Evolutionary conservation across 2,888 invertebrate genomes (phyloP).

Genomic region (Netelia virgata): DNA sequence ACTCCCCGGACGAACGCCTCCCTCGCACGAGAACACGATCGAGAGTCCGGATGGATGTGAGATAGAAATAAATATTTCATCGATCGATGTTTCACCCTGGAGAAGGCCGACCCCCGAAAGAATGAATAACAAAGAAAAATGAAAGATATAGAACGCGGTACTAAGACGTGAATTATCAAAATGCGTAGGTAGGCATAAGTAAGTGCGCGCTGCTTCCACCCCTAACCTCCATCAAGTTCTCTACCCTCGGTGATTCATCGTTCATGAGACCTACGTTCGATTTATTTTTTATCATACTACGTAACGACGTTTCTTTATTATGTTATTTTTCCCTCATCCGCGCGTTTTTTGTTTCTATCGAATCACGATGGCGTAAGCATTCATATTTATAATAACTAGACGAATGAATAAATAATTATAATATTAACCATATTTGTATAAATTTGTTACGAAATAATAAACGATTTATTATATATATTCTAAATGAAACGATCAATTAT

Average conservation of each 20-base stretch:
- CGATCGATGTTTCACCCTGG: conserved; percentile 39
- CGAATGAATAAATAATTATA: too few relatives aligned
- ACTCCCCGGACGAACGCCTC: conserved; percentile 71
- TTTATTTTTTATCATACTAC: too few relatives aligned
- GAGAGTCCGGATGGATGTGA: conserved; percentile 33
- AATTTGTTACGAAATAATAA: too few relatives aligned
- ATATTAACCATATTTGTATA: too few relatives aligned
- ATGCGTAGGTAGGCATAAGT: not conserved
- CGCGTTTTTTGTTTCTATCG: too few relatives aligned
- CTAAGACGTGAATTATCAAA: conserved; percentile 2
- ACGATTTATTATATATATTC: too few relatives aligned
- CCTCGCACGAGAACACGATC: conserved; percentile 57
- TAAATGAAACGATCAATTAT: too few relatives aligned
- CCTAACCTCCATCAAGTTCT: not conserved
- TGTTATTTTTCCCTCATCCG: too few relatives aligned
- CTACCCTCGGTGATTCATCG: not conserved
- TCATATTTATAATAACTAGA: too few relatives aligned
- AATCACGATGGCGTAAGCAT: too few relatives aligned
- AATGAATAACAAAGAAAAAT: conserved; percentile 17
- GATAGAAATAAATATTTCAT: conserved; percentile 63
- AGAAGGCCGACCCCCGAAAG: not conserved
- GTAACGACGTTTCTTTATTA: too few relatives aligned
- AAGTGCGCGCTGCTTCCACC: not conserved
- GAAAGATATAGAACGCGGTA: conserved; percentile 19
- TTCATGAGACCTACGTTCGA: too few relatives aligned